Base-by-base conservation (phyloP, 2,797 vertebrate species). In the Enteromius afrohamiltoni region DNA sequence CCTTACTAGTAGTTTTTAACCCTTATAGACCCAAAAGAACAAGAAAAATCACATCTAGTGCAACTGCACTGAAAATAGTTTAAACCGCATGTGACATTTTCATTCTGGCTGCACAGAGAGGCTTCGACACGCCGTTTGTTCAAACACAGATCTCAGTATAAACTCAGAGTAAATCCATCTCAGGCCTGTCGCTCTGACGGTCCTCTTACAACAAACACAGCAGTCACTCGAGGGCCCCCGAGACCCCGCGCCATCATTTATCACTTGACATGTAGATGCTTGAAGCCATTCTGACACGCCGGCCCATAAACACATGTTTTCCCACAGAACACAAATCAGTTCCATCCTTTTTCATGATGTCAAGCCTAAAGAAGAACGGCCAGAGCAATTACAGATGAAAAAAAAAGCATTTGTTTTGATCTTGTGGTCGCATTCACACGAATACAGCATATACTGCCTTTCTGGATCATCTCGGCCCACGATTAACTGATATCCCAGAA, bases 401-500 rank as follows among this genome's bases (percentile, higher is more conserved):
- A 37, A 60, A 47, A 65, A 42, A 11, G 17, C 6, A 60, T 26
- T 51, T 77, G 6, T 17, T n/a, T 65, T 37, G 49, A 51, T 23
- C 62, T 64, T 80, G 74, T 45, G 62, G 45, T 83, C 26, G 2
- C n/a, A 40, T 79, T 74, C 42, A 17, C 58, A 75, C 45, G 31
- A 55, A 82, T 65, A 17, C 80, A 49, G 67, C 60, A 67, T 40
- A 65, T 37, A 37, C 37, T 37, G 37, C 37, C 37, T 34, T 34
- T 34, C 34, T 34, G 34, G 34, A 37, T 37, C 37, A 37, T 82
- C 80, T 67, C 71, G 13, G n/a, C 58, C 75, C 71, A 73, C 71
- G 47, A 68, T 87, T 60, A 83, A 68, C 75, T 77, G 69, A 87
- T 83, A 87, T 86, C 77, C 77, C 64, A 79, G 71, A 86, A 78